Conservation (phyloP, 2,113 vertebrate genomes). For the Crotophaga sulcirostris region DNA sequence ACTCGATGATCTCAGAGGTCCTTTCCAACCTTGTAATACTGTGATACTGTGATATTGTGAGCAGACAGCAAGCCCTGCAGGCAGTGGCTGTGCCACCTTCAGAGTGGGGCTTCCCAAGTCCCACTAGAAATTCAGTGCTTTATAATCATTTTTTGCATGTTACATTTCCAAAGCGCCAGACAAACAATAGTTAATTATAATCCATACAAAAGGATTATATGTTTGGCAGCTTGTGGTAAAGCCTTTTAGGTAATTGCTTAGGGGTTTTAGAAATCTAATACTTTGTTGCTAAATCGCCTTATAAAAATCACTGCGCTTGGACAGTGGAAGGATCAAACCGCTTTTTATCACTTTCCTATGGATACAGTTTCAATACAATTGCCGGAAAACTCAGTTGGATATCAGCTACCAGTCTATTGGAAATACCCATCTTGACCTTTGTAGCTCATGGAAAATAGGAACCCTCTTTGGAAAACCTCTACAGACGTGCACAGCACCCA, state of each 20-base stretch:
- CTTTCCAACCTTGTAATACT: too few relatives aligned
- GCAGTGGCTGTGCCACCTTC: not conserved
- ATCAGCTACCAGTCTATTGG: not conserved
- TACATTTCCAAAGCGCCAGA: not conserved
- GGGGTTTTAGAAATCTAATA: not conserved
- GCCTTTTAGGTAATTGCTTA: not conserved
- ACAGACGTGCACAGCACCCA: not conserved
- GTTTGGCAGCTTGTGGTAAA: not conserved
- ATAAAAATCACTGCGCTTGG: not conserved
- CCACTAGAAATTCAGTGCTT: not conserved
- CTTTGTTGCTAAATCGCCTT: not conserved
- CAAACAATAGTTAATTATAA: constrained; percentile 19
- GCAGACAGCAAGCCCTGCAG: not conserved
- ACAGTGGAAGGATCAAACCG: not conserved
- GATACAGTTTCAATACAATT: not conserved
- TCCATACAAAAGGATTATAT: not conserved
- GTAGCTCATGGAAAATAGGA: not conserved
- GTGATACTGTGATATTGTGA: too few relatives aligned
- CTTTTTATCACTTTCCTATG: not conserved
- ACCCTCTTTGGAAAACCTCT: not conserved
- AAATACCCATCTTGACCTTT: not conserved
- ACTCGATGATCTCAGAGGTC: too few relatives aligned
- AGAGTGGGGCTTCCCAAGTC: not conserved
- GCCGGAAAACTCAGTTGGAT: not conserved
- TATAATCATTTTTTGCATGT: not conserved